Base-by-base conservation (phyloP, 2,888 invertebrate species). In the Lasius fuliginosus region DNA sequence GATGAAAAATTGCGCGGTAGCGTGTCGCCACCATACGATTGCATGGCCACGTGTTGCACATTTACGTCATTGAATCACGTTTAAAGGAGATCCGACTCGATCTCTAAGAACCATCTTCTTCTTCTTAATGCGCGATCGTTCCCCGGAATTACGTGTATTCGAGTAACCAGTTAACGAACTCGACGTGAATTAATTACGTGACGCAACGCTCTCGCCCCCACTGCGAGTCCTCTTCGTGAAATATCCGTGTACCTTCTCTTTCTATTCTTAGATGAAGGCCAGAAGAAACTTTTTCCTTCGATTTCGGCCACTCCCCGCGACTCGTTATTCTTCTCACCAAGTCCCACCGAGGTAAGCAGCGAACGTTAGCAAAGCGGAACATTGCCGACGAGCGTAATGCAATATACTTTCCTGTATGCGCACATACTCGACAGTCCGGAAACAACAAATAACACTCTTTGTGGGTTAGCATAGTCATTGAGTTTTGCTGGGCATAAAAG, bases 161-260 rank as follows among this genome's bases (percentile, higher is more conserved):
- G 53, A 82, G 49, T 76, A 87, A 69, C 86, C 92, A 93, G 93
- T 93, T 94, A 92, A 92, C 90, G 93, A 93, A 93, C 93, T 87
- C 92, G 79, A 74, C 86, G 88, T 90, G 92, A 92, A 93, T 94
- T 94, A 94, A 94, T 94, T 94, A 93, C 92, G 88, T 93, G 93
- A 94, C 92, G 94, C 92, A 94, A 93, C 92, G 91, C 92, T 79
- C 74, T 79, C 49, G 56, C 49, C 36, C 36, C 65, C 74, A 73
- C 33, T 56, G 49, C 49, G 33, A 42, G 62, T 65, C 5, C 15
- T 69, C 56, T 74, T 79, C 82, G n/a, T 81, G 65, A 82, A 56
- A 53, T 49, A 42, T 58, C 60, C 64, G 27, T 53, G 12, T 30
- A 58, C 27, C 68, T 53, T 75, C 68, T 33, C 42, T 69, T 82